phyloP scores from a whole-genome alignment of 2,113 vertebrate genomes.

The Crotalus helleri region DNA sequence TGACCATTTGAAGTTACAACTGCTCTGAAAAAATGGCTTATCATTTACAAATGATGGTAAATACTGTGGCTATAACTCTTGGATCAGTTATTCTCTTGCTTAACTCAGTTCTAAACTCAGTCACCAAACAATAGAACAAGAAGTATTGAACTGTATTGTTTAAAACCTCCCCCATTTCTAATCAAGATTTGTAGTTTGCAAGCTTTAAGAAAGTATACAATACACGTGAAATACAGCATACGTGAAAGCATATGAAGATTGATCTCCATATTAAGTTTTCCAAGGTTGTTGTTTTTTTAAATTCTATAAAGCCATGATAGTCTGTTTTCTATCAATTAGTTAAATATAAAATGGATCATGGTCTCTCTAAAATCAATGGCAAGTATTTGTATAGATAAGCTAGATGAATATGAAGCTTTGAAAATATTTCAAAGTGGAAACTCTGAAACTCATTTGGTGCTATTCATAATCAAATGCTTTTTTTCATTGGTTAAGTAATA shows the following conservation, averaged over 20 bases:
- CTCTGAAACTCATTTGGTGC: background rate
- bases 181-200: background rate
- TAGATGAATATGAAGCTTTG: constrained; percentile 35
- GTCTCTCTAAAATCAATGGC: constrained; percentile 39
- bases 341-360: constrained; percentile 29
- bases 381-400: background rate
- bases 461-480: constrained; percentile 7
- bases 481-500: background rate
- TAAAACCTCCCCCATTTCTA: background rate
- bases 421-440: constrained; percentile 31
- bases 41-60: background rate
- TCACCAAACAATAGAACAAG: background rate
- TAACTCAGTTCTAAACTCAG: background rate
- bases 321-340: constrained; percentile 15
- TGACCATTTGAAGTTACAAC: background rate
- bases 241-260: background rate
- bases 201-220: background rate
- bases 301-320: background rate
- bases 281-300: background rate
- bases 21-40: background rate
- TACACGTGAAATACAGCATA: background rate
- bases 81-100: background rate
- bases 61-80: background rate
- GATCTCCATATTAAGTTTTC: background rate
- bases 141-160: background rate